phyloP scores from a whole-genome alignment of 2,113 vertebrate species.

The Cinclus cinclus region DNA sequence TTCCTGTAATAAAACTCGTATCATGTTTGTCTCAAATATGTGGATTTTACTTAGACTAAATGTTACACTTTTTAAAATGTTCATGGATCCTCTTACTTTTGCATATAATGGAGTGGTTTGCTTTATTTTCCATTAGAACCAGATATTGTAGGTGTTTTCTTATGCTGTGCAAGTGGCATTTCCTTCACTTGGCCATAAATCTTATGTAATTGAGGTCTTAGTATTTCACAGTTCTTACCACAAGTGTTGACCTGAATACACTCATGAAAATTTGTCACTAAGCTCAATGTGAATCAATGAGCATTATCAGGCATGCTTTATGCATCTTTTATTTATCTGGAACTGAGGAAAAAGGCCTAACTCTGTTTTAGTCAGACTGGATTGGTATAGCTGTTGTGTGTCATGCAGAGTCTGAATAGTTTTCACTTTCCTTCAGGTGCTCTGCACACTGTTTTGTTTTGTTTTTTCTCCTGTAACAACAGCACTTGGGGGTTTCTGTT shows the following conservation, averaged over 20 bases:
- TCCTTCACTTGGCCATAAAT: background rate
- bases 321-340: background rate
- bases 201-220: background rate
- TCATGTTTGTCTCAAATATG: background rate
- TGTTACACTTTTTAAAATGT: background rate
- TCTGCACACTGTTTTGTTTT: rapidly evolving
- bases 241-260: background rate
- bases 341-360: background rate
- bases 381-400: background rate
- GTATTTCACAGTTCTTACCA: background rate
- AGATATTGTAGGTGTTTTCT: background rate
- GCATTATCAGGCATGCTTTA: background rate
- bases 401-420: background rate
- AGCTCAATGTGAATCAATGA: background rate
- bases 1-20: background rate
- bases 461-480: background rate
- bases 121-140: background rate
- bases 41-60: background rate
- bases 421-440: background rate
- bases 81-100: background rate
- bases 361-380: background rate
- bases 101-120: background rate
- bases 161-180: background rate
- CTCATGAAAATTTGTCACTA: background rate
- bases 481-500: background rate